Percentiles rank a stretch among this genome's conserved stretches.
phyloP scores from a whole-genome alignment of 2,888 invertebrate genomes.

The Brachylomia viminalis region DNA sequence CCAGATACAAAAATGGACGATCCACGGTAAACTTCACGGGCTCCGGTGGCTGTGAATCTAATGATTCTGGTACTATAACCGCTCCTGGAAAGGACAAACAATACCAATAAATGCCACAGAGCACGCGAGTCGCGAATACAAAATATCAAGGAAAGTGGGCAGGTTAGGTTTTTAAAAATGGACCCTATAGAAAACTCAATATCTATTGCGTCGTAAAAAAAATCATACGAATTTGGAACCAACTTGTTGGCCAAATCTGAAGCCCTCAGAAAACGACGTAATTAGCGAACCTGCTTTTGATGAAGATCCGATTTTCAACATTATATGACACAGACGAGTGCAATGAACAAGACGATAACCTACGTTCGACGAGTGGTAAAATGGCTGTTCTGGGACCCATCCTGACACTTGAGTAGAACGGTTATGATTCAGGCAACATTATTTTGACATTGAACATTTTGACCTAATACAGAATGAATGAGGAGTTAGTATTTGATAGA shows the following conservation, averaged over 20 bases:
- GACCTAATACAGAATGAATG: too few relatives aligned
- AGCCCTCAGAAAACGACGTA: neutral
- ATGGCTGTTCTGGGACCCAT: neutral
- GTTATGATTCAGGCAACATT: neutral
- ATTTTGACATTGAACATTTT: neutral
- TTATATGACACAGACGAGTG: neutral
- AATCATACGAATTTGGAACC: neutral
- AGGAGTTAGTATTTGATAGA: neutral
- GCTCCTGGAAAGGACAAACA: constrained; percentile 18
- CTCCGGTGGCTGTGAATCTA: constrained; percentile 47
- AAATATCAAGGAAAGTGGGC: neutral
- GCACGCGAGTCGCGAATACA: neutral
- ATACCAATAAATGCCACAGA: constrained; percentile 10
- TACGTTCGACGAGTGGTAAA: neutral
- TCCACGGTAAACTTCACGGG: constrained; percentile 57
- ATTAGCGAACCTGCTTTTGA: neutral
- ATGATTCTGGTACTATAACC: constrained; percentile 29
- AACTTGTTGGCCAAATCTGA: constrained; percentile 7
- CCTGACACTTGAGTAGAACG: too few relatives aligned
- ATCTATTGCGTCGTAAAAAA: constrained; percentile 5
- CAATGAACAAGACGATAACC: neutral
- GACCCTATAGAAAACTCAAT: neutral
- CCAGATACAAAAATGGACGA: constrained; percentile 63
- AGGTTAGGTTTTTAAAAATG: neutral
- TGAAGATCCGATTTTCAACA: neutral